A percentile compares a stretch with the other conserved stretches of the same genome.
These are phyloP conservation scores for Ecliptopera silaceata DNA, from an alignment of 2,888 invertebrate genomes.

Conservation along the genomic window DNA sequence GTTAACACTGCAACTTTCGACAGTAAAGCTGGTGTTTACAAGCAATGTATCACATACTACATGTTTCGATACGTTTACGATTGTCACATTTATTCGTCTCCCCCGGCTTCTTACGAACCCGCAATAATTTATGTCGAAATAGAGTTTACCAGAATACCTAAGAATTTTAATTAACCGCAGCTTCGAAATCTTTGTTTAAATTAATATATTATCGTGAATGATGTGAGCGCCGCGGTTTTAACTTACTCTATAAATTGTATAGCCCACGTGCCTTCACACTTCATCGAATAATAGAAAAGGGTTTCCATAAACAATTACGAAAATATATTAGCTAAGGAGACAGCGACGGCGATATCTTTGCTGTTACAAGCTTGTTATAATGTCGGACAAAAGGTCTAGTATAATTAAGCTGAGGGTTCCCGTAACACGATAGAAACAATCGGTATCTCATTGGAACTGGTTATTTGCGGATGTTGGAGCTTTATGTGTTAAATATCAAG, in stretches of 20 bases:
- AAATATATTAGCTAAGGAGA: constrained; percentile 60
- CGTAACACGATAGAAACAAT: neutral
- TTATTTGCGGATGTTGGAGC: no score
- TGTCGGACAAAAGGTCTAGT: no score
- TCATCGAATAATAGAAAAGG: constrained; percentile 73
- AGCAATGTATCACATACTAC: no score
- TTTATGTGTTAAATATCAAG: no score
- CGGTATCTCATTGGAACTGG: no score
- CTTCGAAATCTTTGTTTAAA: constrained; percentile 47
- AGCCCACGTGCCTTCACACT: constrained; percentile 65
- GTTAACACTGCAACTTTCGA: no score
- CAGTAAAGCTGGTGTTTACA: no score
- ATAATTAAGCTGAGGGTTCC: neutral
- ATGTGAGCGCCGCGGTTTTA: constrained; percentile 55
- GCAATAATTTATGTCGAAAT: constrained; percentile 36
- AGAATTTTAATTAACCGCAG: constrained; percentile 49
- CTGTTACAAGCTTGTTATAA: constrained; percentile 10
- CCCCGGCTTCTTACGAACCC: no score
- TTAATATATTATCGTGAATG: constrained; percentile 65
- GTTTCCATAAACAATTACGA: constrained; percentile 69
- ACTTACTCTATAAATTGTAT: constrained; percentile 69
- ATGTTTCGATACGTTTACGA: no score
- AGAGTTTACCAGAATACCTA: constrained; percentile 40
- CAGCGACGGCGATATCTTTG: constrained; percentile 55
- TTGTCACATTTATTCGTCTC: no score